Conservation (phyloP, 2,797 vertebrate species). For the Artibeus jamaicensis region DNA sequence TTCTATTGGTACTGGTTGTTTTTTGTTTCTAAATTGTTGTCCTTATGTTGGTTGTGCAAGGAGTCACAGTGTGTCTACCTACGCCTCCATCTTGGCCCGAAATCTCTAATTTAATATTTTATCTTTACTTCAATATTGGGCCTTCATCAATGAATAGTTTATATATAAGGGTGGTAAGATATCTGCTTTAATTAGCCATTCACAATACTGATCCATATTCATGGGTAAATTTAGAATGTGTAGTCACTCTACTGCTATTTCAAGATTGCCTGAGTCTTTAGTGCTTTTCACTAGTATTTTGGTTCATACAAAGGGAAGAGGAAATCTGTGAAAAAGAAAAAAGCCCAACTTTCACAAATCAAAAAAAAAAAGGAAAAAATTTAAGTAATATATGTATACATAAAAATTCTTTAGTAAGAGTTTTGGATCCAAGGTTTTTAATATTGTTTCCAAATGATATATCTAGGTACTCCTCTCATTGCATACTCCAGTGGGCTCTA, state of each 20-base stretch:
- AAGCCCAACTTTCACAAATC: neutral
- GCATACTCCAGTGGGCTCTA: neutral
- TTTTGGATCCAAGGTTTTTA: neutral
- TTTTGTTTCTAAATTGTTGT: no score
- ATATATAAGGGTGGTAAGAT: neutral
- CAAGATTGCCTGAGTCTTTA: neutral
- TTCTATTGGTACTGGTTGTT: no score
- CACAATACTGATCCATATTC: neutral
- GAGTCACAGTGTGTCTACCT: no score
- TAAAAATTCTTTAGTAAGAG: neutral
- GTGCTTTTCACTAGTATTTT: neutral
- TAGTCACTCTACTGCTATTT: neutral
- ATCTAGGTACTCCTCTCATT: neutral
- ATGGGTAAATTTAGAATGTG: neutral
- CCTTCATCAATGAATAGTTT: neutral
- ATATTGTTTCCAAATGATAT: neutral
- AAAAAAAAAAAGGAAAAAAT: neutral
- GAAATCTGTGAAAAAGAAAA: neutral
- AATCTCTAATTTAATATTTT: no score
- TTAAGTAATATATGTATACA: neutral
- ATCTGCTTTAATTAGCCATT: neutral
- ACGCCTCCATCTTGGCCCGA: no score
- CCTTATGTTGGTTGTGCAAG: no score
- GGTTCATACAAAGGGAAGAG: neutral
- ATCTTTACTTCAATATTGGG: neutral